phyloP scores from a whole-genome alignment of 1,140 invertebrate genomes.

The Halesus radiatus region DNA sequence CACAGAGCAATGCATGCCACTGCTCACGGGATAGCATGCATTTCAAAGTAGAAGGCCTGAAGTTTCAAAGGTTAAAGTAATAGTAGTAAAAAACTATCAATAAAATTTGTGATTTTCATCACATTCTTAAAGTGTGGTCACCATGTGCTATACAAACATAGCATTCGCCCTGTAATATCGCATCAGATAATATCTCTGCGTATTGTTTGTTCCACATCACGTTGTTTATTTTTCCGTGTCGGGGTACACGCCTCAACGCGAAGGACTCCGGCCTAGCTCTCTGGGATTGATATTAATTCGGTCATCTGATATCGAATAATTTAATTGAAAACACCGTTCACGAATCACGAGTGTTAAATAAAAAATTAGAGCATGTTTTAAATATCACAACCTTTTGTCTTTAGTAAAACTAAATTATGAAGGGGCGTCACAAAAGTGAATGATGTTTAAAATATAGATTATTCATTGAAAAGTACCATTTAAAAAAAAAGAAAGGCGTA shows the following conservation, averaged over 20 bases:
- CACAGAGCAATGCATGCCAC: too few relatives aligned
- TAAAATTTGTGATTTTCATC: too few relatives aligned
- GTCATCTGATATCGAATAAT: background rate
- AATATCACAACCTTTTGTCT: too few relatives aligned
- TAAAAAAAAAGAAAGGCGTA: too few relatives aligned
- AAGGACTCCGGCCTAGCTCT: background rate
- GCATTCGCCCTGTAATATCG: constrained; percentile 47
- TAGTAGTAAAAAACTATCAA: too few relatives aligned
- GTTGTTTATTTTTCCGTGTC: constrained; percentile 38
- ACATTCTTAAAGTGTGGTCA: constrained; percentile 27
- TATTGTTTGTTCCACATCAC: constrained; percentile 51
- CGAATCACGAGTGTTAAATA: constrained; percentile 11
- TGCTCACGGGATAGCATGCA: too few relatives aligned
- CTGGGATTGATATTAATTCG: constrained; percentile 30
- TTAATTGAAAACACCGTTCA: constrained; percentile 22
- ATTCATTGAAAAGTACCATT: too few relatives aligned
- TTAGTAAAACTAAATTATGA: too few relatives aligned
- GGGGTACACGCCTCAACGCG: constrained; percentile 32
- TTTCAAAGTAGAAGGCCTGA: too few relatives aligned
- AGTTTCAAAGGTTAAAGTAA: too few relatives aligned
- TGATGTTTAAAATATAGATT: too few relatives aligned
- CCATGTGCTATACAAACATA: constrained; percentile 46
- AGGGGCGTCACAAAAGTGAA: too few relatives aligned
- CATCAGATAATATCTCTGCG: constrained; percentile 46
- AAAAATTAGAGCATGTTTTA: constrained; percentile 8